A percentile compares a stretch with the other conserved stretches of the same genome.
These are phyloP conservation scores for Brassicogethes aeneus DNA, from an alignment of 2,888 invertebrate species.

Conservation along the genomic window DNA sequence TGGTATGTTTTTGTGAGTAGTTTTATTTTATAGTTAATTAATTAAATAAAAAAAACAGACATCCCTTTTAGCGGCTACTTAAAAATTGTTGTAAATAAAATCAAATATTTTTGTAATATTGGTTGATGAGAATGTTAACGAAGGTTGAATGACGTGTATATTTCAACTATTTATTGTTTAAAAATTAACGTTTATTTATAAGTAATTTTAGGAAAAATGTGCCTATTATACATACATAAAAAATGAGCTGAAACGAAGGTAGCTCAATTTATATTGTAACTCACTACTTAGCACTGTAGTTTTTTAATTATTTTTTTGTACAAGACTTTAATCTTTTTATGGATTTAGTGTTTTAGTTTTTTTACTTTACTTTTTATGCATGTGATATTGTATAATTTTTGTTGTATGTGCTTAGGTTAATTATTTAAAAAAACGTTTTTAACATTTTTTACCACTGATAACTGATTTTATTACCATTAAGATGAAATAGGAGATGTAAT, in stretches of 20 bases:
- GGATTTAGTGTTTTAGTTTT: slow-evolving; percentile 14
- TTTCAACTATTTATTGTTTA: slow-evolving; percentile 11
- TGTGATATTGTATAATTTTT: slow-evolving; percentile 13
- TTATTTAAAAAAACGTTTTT: slow-evolving; percentile 14
- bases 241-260: slow-evolving; percentile 15
- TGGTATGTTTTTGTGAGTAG: no score
- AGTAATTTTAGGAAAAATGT: slow-evolving; percentile 18
- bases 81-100: slow-evolving; percentile 21
- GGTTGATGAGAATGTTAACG: slow-evolving; percentile 15
- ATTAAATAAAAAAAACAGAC: no score
- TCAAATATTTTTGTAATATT: slow-evolving; percentile 28
- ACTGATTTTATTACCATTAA: slow-evolving; percentile 24
- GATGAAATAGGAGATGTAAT: slow-evolving; percentile 21
- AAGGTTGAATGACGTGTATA: slow-evolving; percentile 9
- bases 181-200: slow-evolving; percentile 12
- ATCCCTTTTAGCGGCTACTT: no score
- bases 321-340: slow-evolving; percentile 13
- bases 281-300: slow-evolving; percentile 12
- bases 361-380: no score
- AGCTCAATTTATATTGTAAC: slow-evolving; percentile 11
- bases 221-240: slow-evolving; percentile 22
- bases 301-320: slow-evolving; percentile 10
- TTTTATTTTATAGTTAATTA: no score
- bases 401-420: slow-evolving; percentile 9
- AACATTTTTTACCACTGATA: slow-evolving; percentile 20